These are phyloP conservation scores for Molanna angustata DNA, from an alignment of 2,888 invertebrate genomes.

Conservation along the genomic window DNA sequence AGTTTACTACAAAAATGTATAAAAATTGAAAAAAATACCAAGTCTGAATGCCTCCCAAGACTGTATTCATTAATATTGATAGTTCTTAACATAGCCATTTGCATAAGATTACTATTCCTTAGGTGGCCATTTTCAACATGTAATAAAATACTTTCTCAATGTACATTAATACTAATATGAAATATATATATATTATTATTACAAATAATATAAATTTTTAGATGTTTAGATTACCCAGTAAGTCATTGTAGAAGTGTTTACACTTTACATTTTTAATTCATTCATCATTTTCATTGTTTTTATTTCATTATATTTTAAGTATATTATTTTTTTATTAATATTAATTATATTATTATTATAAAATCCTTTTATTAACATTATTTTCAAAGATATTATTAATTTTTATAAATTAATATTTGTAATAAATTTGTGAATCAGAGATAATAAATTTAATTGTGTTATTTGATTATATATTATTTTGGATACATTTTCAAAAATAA, in stretches of 20 bases:
- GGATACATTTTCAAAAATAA: too few species aligned
- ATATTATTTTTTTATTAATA: too few species aligned
- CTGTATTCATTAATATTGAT: constrained; percentile 30
- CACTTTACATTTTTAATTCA: too few species aligned
- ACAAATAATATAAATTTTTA: constrained; percentile 2
- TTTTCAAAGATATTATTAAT: too few species aligned
- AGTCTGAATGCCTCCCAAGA: constrained; percentile 33
- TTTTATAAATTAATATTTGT: too few species aligned
- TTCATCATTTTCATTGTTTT: too few species aligned
- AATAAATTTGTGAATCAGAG: too few species aligned
- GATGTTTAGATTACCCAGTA: constrained; percentile 14
- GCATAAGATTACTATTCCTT: constrained; percentile 23
- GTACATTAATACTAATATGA: constrained; percentile 21
- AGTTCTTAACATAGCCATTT: constrained; percentile 27
- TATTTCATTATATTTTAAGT: too few species aligned
- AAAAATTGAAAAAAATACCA: constrained; percentile 46
- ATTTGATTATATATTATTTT: too few species aligned
- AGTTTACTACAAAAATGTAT: constrained; percentile 37
- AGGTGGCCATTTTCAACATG: constrained; percentile 25
- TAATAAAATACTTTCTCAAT: constrained; percentile 17
- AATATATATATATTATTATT: constrained; percentile 1
- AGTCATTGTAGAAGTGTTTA: neutral
- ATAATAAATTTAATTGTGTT: too few species aligned
- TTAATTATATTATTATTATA: too few species aligned
- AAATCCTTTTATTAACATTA: too few species aligned